Base-by-base conservation (phyloP, 92 coral and sea anemone species). In the Palythoa heliodiscus region DNA sequence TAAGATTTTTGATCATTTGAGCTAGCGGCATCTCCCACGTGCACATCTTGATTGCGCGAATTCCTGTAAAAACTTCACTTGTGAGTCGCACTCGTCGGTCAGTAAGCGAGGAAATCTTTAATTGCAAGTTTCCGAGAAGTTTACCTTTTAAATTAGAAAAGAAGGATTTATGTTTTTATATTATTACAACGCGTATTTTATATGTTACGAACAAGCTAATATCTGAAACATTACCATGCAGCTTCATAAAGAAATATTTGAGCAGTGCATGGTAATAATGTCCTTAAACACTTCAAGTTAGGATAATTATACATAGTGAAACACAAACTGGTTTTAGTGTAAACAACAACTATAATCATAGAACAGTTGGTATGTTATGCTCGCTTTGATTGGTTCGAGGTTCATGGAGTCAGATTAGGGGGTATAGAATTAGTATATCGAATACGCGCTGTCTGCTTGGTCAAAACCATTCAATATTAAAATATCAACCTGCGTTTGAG, bases 61-160 rank as follows among this genome's bases (percentile, higher is more conserved):
- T 80, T 6, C 84, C 84, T 25, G 75, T 47, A 63, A 80, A 53
- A 47, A 80, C 64, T 52, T 80, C 84, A 23, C 84, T 52, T 16
- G 84, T 80, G 73, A 80, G 84, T 39, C 84, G 73, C 10, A 80
- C 84, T 64, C 84, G 73, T 48, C 74, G 74, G 61, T 80, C 84
- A 25, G 84, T 80, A 20, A 80, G 55, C 8, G 37, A 24, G 8
- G 84, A 80, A 43, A 80, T 66, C 37, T 48, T 80, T 38, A 64
- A 52, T 29, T 80, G 84, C 54, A 80, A 13, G n/a, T 66, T 64
- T 40, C 84, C 84, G 16, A 80, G 84, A 38, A 64, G 84, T 43
- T 68, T 80, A 48, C 72, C 84, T 80, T 23, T 63, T 12, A 76
- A 8, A 22, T 48, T 63, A 24, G 19, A 22, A 63, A 63, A 63